Conservation (phyloP, 2,113 vertebrate species). For the Cyanistes caeruleus region DNA sequence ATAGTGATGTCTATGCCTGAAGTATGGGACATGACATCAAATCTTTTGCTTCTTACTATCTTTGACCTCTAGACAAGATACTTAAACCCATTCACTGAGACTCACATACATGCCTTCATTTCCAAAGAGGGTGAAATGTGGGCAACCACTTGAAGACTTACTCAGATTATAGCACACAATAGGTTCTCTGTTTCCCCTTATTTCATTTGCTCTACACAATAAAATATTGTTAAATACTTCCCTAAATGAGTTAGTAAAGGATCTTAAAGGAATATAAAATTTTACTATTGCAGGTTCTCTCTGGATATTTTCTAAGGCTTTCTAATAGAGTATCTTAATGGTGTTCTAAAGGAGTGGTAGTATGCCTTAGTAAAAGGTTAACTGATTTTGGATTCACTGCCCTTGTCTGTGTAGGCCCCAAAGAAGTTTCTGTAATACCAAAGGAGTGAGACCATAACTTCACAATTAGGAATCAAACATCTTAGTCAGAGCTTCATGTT, state of each 20-base stretch:
- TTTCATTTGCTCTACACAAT: neutral
- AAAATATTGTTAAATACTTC: neutral
- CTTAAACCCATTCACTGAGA: neutral
- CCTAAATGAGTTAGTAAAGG: neutral
- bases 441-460: neutral
- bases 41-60: neutral
- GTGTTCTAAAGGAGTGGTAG: neutral
- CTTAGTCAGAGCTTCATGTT: constrained; percentile 19
- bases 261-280: neutral
- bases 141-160: neutral
- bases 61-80: neutral
- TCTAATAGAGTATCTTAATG: neutral
- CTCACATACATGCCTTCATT: neutral
- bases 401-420: neutral
- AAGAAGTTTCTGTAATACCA: neutral
- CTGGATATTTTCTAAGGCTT: neutral
- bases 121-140: neutral
- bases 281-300: neutral
- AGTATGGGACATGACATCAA: neutral
- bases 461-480: neutral
- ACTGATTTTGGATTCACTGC: neutral
- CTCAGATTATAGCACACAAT: neutral
- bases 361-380: neutral
- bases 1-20: neutral
- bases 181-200: neutral